A percentile compares a stretch with the other conserved stretches of the same genome.
phyloP scores from a whole-genome alignment of 2,797 vertebrate genomes.

The Myoxocephalus aenaeus region DNA sequence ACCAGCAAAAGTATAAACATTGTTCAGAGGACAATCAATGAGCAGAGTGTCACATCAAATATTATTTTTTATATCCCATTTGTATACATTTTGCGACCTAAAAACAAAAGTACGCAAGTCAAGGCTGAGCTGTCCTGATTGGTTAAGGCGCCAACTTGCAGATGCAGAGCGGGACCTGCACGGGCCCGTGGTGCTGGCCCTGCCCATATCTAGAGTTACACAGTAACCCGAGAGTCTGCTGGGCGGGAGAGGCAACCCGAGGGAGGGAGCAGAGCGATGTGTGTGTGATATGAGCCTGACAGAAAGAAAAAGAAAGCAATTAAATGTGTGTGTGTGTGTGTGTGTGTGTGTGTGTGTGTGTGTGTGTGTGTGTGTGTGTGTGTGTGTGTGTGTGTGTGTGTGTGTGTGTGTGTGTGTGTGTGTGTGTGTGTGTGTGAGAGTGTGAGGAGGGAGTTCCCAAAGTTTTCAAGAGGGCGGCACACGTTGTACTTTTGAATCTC shows the following conservation, averaged over 20 bases:
- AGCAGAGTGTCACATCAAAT: neutral
- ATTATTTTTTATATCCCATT: neutral
- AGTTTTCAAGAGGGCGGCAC: constrained; percentile 68
- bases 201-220: constrained; percentile 70
- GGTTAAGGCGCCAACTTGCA: neutral
- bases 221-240: constrained; percentile 66
- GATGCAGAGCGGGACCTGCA: constrained; percentile 43
- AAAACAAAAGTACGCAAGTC: neutral
- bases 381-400: constrained; percentile 65
- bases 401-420: constrained; percentile 58
- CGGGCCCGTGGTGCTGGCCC: constrained; percentile 45
- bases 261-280: constrained; percentile 47
- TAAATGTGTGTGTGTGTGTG: constrained; percentile 61
- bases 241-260: constrained; percentile 41
- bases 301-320: constrained; percentile 59
- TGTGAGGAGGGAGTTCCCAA: constrained; percentile 73
- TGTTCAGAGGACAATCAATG: neutral
- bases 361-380: constrained; percentile 58
- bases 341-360: constrained; percentile 60
- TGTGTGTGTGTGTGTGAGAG: constrained; percentile 61
- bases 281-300: constrained; percentile 37
- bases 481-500: constrained; percentile 42
- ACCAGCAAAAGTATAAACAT: neutral
- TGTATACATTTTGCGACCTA: neutral
- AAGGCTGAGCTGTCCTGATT: neutral